These are phyloP conservation scores for Cinclus cinclus DNA, from an alignment of 2,113 vertebrate species.

Conservation along the genomic window DNA sequence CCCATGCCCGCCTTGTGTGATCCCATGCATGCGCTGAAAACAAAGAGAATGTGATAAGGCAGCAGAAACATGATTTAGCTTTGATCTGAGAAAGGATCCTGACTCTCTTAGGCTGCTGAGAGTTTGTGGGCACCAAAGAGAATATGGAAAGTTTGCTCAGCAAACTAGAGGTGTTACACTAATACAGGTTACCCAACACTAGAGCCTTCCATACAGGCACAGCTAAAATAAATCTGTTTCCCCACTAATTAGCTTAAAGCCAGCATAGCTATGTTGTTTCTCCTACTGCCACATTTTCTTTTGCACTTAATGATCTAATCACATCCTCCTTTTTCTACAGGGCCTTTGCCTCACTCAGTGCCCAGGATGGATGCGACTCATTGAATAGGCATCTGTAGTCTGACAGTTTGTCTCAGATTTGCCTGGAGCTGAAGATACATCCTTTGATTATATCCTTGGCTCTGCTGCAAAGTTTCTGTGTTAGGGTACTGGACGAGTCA, in stretches of 20 bases:
- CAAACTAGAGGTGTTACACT: background rate
- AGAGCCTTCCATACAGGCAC: background rate
- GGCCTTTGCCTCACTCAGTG: conserved; percentile 29
- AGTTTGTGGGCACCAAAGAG: background rate
- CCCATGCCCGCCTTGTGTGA: background rate
- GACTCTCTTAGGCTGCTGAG: background rate
- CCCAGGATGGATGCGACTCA: conserved; percentile 30
- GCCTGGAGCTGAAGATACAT: conserved; percentile 24
- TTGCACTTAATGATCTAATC: conserved; percentile 36
- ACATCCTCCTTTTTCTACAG: conserved; percentile 28
- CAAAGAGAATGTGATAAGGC: background rate
- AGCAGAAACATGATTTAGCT: background rate
- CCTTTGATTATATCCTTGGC: conserved; percentile 17
- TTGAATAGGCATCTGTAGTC: conserved; percentile 34
- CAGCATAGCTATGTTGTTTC: background rate
- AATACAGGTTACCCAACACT: background rate
- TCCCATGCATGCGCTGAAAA: background rate
- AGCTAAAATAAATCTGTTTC: background rate
- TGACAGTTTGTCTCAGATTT: conserved; percentile 19
- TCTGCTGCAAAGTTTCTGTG: conserved; percentile 2
- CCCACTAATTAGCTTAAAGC: background rate
- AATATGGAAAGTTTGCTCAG: background rate
- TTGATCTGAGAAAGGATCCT: background rate
- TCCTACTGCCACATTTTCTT: background rate
- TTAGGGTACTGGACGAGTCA: background rate